These are phyloP conservation scores for Merluccius polli DNA, from an alignment of 2,797 vertebrate species.

Conservation along the genomic window DNA sequence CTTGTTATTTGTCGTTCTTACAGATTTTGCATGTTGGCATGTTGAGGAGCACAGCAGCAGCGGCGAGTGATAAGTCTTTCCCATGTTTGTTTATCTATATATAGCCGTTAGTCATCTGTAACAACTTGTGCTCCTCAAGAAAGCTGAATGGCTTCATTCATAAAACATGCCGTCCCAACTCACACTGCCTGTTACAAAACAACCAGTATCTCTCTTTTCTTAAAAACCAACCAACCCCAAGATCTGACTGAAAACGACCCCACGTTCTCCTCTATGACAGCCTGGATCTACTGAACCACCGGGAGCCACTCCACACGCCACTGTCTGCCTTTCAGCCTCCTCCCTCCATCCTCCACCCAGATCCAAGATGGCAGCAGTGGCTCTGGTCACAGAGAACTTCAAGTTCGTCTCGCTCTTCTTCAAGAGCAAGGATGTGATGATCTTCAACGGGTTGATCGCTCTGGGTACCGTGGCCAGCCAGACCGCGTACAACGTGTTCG, in stretches of 20 bases:
- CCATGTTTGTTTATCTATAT: not conserved
- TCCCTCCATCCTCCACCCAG: conserved; percentile 3
- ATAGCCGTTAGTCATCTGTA: not conserved
- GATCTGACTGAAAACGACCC: not conserved
- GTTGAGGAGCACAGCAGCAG: not conserved
- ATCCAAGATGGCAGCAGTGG: conserved; percentile 78
- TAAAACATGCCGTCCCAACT: not conserved
- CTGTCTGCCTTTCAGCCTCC: not conserved
- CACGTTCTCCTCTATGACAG: not conserved
- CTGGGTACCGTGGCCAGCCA: conserved; percentile 88
- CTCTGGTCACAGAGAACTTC: conserved; percentile 85
- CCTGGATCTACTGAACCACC: not conserved
- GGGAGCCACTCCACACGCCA: not conserved
- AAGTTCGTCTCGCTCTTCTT: conserved; percentile 90
- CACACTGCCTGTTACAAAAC: not conserved
- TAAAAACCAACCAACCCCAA: not conserved
- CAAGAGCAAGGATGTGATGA: conserved; percentile 93
- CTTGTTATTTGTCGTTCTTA: not conserved
- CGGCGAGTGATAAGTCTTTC: not conserved
- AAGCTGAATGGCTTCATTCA: not conserved
- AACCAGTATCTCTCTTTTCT: not conserved
- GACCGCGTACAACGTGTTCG: conserved; percentile 85
- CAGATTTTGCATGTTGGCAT: not conserved
- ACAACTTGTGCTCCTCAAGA: not conserved
- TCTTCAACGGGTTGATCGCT: conserved; percentile 90